These are phyloP conservation scores for Drosophila heteroneura DNA, from an alignment of 2,888 invertebrate genomes.

Conservation along the genomic window DNA sequence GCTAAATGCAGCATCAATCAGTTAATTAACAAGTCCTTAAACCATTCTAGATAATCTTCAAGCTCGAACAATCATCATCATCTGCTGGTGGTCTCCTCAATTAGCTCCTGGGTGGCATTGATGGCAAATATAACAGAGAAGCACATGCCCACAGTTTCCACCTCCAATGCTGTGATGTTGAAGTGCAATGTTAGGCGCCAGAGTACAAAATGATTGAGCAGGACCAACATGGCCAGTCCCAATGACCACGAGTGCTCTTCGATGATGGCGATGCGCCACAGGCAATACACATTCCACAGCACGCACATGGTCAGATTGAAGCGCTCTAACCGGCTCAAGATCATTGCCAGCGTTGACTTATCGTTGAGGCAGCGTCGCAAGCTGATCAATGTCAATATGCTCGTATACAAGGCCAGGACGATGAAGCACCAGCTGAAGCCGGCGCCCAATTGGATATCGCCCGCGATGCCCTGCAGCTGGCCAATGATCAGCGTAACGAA, in stretches of 20 bases:
- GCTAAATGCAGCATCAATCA: constrained; percentile 53
- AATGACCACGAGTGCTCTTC: constrained; percentile 67
- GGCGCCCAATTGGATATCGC: constrained; percentile 11
- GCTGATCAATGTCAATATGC: constrained; percentile 32
- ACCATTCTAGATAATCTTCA: background rate
- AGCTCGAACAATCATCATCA: background rate
- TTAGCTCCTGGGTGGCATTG: constrained; percentile 67
- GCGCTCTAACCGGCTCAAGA: constrained; percentile 25
- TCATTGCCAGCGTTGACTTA: constrained; percentile 15
- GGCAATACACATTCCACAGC: constrained; percentile 63
- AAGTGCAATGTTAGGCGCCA: constrained; percentile 69
- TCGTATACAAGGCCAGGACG: constrained; percentile 44
- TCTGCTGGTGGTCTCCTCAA: constrained; percentile 38
- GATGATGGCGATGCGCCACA: constrained; percentile 57
- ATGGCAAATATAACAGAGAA: constrained; percentile 67
- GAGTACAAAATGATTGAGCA: constrained; percentile 69
- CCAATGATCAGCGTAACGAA: constrained; percentile 66
- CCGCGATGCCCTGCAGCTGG: constrained; percentile 50
- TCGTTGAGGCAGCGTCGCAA: constrained; percentile 35
- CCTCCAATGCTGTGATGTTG: constrained; percentile 61
- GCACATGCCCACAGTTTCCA: constrained; percentile 73
- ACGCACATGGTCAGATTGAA: constrained; percentile 58
- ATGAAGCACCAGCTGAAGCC: constrained; percentile 51
- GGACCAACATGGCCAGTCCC: constrained; percentile 59
- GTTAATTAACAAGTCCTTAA: background rate